Conservation (phyloP, 2,888 invertebrate species). For the Hofmannophila pseudospretella region DNA sequence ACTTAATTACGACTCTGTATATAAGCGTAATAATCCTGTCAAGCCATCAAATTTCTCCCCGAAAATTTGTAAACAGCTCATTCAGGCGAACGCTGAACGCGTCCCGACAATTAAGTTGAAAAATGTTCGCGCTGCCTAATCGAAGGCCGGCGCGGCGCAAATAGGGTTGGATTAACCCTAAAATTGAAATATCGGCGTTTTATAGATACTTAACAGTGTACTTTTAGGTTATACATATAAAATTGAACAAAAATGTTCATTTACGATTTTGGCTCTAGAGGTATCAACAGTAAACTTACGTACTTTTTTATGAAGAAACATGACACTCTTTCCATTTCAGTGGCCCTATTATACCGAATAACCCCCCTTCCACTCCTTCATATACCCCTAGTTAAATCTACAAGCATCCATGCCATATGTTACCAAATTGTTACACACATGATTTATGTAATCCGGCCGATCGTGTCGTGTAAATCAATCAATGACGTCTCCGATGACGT, state of each 20-base stretch:
- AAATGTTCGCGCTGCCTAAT: slow-evolving; percentile 39
- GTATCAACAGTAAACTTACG: no score
- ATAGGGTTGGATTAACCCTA: slow-evolving; percentile 16
- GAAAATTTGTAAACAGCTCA: slow-evolving; percentile 28
- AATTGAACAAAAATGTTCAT: no score
- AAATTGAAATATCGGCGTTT: no score
- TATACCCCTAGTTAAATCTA: background rate
- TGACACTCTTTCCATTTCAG: no score
- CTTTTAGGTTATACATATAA: no score
- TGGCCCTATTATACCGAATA: no score
- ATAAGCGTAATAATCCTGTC: slow-evolving; percentile 3
- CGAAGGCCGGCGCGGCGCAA: slow-evolving; percentile 20
- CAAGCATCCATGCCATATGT: slow-evolving; percentile 7
- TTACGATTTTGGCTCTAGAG: no score
- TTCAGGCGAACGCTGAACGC: slow-evolving; percentile 4
- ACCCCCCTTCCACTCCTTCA: no score
- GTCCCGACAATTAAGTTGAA: slow-evolving; percentile 41
- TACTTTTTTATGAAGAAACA: no score
- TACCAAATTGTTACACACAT: slow-evolving; percentile 17
- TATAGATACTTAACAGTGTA: no score
- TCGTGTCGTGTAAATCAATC: slow-evolving; percentile 45
- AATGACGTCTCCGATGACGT: slow-evolving; percentile 33
- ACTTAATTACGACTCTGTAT: background rate
- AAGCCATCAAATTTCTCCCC: slow-evolving; percentile 18
- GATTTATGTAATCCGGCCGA: slow-evolving; percentile 40